Percentiles rank a stretch among this genome's conserved stretches.
These are phyloP conservation scores for Melospiza melodia DNA, from an alignment of 2,113 vertebrate genomes.

Conservation along the genomic window DNA sequence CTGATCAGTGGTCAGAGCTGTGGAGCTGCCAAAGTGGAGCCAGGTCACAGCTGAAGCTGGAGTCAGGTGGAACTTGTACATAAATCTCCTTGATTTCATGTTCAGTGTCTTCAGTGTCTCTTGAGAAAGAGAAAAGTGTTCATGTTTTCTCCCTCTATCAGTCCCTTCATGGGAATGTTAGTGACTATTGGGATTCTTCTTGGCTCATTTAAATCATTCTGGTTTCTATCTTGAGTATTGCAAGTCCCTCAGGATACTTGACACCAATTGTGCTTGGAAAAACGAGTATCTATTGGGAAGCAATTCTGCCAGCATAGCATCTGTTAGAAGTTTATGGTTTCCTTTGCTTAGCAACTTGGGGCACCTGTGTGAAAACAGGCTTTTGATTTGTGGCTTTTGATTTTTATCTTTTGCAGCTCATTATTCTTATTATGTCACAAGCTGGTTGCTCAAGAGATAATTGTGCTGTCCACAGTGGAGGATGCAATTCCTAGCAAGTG, in stretches of 20 bases:
- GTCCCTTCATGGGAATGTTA: not conserved
- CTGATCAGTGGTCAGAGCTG: not conserved
- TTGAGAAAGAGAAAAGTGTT: not conserved
- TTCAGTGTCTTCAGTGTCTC: not conserved
- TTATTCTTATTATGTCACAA: not conserved
- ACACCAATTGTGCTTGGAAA: not conserved
- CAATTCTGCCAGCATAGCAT: not conserved
- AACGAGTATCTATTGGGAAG: not conserved
- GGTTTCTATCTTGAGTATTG: not conserved
- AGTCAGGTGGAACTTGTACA: not conserved
- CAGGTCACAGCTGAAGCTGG: not conserved
- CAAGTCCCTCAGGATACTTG: not conserved
- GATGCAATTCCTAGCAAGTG: not conserved
- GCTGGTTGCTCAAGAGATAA: not conserved
- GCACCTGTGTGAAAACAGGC: conserved; percentile 37
- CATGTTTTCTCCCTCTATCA: not conserved
- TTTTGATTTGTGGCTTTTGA: not conserved
- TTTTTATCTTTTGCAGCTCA: not conserved
- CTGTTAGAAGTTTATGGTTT: not conserved
- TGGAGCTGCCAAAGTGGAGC: not conserved
- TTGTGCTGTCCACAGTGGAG: not conserved
- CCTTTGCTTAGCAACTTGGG: conserved; percentile 11
- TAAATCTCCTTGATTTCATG: not conserved
- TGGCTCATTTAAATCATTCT: not conserved
- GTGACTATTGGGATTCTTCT: not conserved